Evolutionary conservation across 2,113 vertebrate genomes (phyloP), one percentile per base, ranked within the genome.

Genomic region (Phalacrocorax aristotelis): DNA sequence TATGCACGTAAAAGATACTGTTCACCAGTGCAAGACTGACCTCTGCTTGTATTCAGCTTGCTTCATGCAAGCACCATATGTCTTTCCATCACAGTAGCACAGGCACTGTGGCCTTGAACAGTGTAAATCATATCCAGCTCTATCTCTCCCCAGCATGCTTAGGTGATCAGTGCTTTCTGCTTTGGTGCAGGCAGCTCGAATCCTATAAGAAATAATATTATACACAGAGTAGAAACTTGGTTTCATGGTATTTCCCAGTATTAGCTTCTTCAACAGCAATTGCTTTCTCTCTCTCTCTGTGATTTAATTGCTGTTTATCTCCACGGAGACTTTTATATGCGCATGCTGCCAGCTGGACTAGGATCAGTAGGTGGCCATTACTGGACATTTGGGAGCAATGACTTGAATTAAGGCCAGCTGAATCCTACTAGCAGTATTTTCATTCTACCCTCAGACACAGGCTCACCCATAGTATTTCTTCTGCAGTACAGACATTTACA

Each of bases 1-100:
- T 54, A 95, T 52, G 89, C 83, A 69, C 74, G 40, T 64, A 65
- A 62, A 62, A 76, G 65, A 58, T 42, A 78, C 69, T 64, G 70
- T 96, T 97, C 93, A 95, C 87, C 89, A 96, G 89, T 86, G 95
- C 94, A 97, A 95, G 96, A 96, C 95, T 97, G 96, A 97, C 94
- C 94, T 96, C 91, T 97, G 91, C 95, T 95, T 97, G 95, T 72
- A 77, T 94, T 91, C 51, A 0, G 61, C 57, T 95, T 84, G 74
- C 86, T 92, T 97, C 69, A 68, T 93, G 89, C 78, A 83, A 88
- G 66, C 64, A 93, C 93, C 93, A 95, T 95, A 94, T 96, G 93
- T 92, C 81, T 94, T 93, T 89, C 70, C 78, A 94, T 80, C 87
- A 93, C 91, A 80, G 94, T 69, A 89, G 78, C 81, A 55, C 57